Percentiles rank a stretch among this genome's conserved stretches.
Evolutionary conservation across 2,113 vertebrate species (phyloP).

Genomic region (Centropus bengalensis): DNA sequence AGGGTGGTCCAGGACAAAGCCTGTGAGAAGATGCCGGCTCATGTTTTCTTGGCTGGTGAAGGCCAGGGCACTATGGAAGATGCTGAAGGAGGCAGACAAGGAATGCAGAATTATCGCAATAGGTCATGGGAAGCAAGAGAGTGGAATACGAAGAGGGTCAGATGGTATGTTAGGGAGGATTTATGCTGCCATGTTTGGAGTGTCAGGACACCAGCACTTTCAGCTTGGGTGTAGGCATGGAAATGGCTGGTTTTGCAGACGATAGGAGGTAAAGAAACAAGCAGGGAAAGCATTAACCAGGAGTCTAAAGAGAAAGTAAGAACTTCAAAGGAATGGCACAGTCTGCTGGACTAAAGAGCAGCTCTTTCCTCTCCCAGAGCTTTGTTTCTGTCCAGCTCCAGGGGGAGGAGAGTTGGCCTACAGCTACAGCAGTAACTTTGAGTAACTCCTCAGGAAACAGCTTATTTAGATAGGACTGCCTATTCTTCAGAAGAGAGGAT

Average conservation of each 20-base stretch:
- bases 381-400: neutral
- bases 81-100: neutral
- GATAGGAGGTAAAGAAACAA: neutral
- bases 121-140: neutral
- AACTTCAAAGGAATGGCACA: neutral
- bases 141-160: neutral
- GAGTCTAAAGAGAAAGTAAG: neutral
- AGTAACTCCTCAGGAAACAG: slow-evolving; percentile 70
- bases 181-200: neutral
- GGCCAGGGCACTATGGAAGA: neutral
- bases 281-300: neutral
- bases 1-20: neutral
- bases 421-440: slow-evolving; percentile 48
- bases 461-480: slow-evolving; percentile 66
- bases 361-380: neutral
- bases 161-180: neutral
- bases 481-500: slow-evolving; percentile 19
- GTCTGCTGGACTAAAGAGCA: neutral
- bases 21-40: neutral
- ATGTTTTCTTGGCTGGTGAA: neutral
- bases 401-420: slow-evolving; percentile 54
- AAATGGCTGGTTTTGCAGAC: neutral
- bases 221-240: neutral
- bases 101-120: neutral
- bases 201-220: neutral